phyloP scores from a whole-genome alignment of 2,113 vertebrate species.

The Ploceus nigricollis region DNA sequence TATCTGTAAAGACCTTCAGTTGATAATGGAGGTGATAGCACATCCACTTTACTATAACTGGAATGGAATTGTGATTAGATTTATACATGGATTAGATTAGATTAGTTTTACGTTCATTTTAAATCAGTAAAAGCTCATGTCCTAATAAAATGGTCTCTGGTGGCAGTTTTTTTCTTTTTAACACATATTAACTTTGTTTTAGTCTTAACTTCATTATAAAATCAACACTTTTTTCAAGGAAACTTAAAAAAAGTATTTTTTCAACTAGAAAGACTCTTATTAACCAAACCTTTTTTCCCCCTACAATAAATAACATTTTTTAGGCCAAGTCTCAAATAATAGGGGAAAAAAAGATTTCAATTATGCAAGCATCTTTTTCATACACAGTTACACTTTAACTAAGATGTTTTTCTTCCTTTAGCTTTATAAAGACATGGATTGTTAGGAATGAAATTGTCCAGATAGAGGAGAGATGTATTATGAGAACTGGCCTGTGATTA shows the following conservation, averaged over 20 bases:
- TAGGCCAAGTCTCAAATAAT: not conserved
- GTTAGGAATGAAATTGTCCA: not conserved
- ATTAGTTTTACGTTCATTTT: not conserved
- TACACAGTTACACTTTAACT: not conserved
- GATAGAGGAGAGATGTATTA: not conserved
- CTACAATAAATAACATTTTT: not conserved
- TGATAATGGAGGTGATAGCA: rapidly evolving
- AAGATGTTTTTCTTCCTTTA: not conserved
- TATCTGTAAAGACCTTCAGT: not conserved
- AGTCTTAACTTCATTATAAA: not conserved
- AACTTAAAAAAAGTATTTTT: not conserved
- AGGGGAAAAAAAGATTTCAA: rapidly evolving
- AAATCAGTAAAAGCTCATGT: not conserved
- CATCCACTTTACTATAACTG: not conserved
- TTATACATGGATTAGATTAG: not conserved
- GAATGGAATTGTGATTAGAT: not conserved
- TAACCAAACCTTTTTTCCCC: rapidly evolving
- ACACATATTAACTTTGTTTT: not conserved
- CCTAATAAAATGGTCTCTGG: not conserved
- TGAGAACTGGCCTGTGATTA: not conserved
- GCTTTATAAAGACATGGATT: not conserved
- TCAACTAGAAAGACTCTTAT: not conserved
- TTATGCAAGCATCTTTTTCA: not conserved
- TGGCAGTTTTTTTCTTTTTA: not conserved
- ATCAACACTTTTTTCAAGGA: not conserved